Percentiles rank a stretch among this genome's conserved stretches.
Conservation (phyloP, 2,888 invertebrate genomes). For the Nemapogon koenigi region DNA sequence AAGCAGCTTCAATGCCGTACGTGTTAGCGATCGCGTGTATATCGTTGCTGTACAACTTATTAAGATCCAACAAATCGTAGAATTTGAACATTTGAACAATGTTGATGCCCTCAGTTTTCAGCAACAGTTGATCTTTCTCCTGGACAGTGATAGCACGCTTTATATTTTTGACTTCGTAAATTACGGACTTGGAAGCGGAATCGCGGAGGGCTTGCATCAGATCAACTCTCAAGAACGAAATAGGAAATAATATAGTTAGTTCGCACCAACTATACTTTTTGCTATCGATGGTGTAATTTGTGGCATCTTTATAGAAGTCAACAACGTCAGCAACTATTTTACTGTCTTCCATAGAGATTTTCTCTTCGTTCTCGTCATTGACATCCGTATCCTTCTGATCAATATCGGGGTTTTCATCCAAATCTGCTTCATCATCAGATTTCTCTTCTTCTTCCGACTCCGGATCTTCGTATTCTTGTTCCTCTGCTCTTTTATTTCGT, state of each 20-base stretch:
- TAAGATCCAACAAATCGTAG: conserved; percentile 77
- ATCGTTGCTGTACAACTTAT: conserved; percentile 90
- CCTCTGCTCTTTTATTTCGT: conserved; percentile 63
- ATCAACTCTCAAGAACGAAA: conserved; percentile 65
- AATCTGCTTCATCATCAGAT: conserved; percentile 48
- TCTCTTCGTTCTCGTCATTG: conserved; percentile 33
- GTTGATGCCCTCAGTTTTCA: conserved; percentile 97
- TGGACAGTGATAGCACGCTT: conserved; percentile 83
- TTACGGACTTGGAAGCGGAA: conserved; percentile 72
- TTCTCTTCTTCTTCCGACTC: conserved; percentile 66
- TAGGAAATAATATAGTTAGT: conserved; percentile 74
- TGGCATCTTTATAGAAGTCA: conserved; percentile 42
- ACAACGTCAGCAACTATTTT: conserved; percentile 45
- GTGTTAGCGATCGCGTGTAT: conserved; percentile 88
- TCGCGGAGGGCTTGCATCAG: conserved; percentile 76
- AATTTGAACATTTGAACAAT: conserved; percentile 89
- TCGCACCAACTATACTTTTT: conserved; percentile 84
- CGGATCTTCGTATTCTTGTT: conserved; percentile 72
- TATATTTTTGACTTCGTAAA: conserved; percentile 82
- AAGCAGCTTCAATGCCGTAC: conserved; percentile 97
- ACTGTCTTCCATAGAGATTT: conserved; percentile 27
- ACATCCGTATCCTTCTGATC: conserved; percentile 25
- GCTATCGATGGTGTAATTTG: conserved; percentile 78
- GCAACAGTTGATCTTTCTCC: conserved; percentile 67
- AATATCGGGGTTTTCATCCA: conserved; percentile 24